Conservation (phyloP, 2,113 vertebrate species). For the Tupaia tana region DNA sequence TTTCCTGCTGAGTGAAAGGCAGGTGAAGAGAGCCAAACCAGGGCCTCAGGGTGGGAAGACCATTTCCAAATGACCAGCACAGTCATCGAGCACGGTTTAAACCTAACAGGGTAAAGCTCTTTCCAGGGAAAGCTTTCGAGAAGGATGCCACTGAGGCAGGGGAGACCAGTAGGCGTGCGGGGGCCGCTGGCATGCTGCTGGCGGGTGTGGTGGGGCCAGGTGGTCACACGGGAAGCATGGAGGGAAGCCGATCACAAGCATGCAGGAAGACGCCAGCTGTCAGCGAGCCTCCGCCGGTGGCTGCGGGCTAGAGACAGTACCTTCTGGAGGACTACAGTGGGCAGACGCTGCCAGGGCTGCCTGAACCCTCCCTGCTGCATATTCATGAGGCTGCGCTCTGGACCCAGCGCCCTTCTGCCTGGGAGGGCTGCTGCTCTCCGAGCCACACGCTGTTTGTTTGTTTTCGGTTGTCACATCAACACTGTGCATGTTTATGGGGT, state of each 20-base stretch:
- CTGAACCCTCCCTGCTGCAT: neutral
- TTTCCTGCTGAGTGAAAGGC: neutral
- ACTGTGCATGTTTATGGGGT: too few species aligned
- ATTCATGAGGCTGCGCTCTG: neutral
- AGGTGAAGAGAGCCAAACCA: neutral
- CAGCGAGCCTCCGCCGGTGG: neutral
- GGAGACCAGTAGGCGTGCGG: slow-evolving; percentile 77
- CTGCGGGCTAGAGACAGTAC: slow-evolving; percentile 83
- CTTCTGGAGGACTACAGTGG: slow-evolving; percentile 81
- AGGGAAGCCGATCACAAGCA: slow-evolving; percentile 46
- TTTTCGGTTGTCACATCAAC: too few species aligned
- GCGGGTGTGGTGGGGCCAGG: slow-evolving; percentile 45
- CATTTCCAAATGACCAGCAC: neutral
- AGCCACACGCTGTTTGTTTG: neutral
- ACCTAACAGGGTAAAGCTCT: neutral
- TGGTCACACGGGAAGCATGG: slow-evolving; percentile 60
- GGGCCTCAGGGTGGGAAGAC: neutral
- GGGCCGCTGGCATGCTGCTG: slow-evolving; percentile 55
- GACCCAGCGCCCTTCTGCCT: neutral
- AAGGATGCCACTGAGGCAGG: slow-evolving; percentile 50
- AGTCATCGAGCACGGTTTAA: neutral
- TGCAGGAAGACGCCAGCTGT: slow-evolving; percentile 47
- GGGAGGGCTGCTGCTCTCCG: neutral
- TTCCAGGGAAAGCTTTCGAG: slow-evolving; percentile 36
- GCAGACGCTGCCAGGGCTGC: neutral